Base-by-base conservation (phyloP, 2,888 invertebrate species). In the Trachelus troglodyta region DNA sequence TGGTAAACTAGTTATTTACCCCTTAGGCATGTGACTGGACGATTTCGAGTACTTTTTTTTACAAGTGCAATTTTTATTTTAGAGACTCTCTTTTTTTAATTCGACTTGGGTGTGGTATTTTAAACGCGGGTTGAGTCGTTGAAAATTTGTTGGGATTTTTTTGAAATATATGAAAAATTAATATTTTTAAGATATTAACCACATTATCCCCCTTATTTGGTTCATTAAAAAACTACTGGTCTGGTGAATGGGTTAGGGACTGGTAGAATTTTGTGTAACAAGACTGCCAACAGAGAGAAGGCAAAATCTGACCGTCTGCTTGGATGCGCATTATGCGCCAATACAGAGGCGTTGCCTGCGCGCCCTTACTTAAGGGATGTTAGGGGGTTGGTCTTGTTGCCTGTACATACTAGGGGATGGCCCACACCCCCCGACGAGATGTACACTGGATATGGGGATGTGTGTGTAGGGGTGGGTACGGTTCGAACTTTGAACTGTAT, bases 181-280 rank as follows among this genome's bases (percentile, higher is more conserved):
- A 23, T 56, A 23, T 56, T 56, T 15, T 23, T 2, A 1, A 56
- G 23, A 2, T 56, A 15, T 15, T 4, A 1, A 6, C 23, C 4
- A 0, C 15, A 6, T 34, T 0, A 11, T 11, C 0, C 0, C 15
- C 15, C 15, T 15, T 1, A 6, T 40, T 40, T 15, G 4, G 15
- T 56, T 23, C 2, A 56, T 15, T 23, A 23, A 56, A 56, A 56
- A 9, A 9, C 0, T 56, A 23, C 23, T 23, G 23, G 40, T 56
- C 23, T 2, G 40, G 9, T 56, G 23, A 9, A 1, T 15, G 40
- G 40, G 40, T 23, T 6, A 35, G 34, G 31, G 74, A 15, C 30
- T 35, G 76, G 69, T 80, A 82, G 82, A 81, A 82, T 86, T 85
- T 82, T 77, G 79, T 80, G 86, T 84, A 87, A 88, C 87, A 87